Conservation (phyloP, 2,113 vertebrate genomes). For the Pantherophis guttatus region DNA sequence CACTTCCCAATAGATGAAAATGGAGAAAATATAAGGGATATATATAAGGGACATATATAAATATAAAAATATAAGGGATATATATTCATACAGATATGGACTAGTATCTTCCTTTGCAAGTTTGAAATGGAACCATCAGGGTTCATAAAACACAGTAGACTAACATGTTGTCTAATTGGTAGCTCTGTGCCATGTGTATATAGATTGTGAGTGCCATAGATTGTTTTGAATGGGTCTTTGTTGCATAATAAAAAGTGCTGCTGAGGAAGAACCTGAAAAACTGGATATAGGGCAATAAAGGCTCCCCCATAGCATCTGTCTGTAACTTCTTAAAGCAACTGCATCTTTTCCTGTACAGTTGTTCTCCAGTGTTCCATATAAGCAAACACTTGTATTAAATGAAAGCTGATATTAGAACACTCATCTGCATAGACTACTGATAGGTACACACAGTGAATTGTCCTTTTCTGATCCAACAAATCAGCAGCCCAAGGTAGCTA, state of each 20-base stretch:
- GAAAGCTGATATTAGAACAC: not conserved
- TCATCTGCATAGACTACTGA: not conserved
- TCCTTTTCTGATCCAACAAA: not conserved
- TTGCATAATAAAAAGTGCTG: not conserved
- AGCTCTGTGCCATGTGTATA: not conserved
- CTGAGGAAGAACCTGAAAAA: not conserved
- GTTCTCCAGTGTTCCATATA: not conserved
- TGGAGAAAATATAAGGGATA: not conserved
- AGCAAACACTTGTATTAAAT: not conserved
- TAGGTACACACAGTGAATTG: not conserved
- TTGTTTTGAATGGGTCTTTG: not conserved
- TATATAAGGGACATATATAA: no score
- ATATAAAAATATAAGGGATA: not conserved
- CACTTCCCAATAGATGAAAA: not conserved
- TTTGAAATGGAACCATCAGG: not conserved
- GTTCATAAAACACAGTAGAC: not conserved
- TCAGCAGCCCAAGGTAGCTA: not conserved
- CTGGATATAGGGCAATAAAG: not conserved
- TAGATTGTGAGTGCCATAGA: not conserved
- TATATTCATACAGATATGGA: not conserved
- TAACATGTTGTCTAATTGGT: not conserved
- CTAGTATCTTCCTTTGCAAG: not conserved
- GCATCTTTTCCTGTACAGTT: not conserved
- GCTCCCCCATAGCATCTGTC: not conserved
- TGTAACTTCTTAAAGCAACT: not conserved